Conservation (phyloP, 2,888 invertebrate species). For the Chrysomela aeneicollis region DNA sequence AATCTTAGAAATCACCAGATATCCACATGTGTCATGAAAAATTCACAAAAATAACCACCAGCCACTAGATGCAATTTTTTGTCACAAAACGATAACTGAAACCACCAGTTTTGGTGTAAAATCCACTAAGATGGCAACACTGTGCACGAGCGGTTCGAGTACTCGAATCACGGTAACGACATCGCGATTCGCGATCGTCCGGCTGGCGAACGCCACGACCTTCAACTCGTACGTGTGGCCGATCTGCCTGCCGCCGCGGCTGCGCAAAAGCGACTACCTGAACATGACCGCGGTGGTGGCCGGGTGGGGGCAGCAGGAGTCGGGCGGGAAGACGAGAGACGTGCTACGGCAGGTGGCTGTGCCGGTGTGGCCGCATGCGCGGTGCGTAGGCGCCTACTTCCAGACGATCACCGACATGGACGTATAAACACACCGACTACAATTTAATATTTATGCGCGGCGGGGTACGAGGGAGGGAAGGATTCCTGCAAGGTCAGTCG, state of each 20-base stretch:
- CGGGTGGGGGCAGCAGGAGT: constrained; percentile 82
- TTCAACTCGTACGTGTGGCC: constrained; percentile 86
- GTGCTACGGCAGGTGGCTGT: constrained; percentile 80
- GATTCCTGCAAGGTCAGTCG: constrained; percentile 84
- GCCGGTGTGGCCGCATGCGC: constrained; percentile 78
- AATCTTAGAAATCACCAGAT: no score
- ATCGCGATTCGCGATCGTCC: constrained; percentile 80
- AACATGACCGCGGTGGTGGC: constrained; percentile 73
- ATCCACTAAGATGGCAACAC: no score
- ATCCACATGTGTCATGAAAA: no score
- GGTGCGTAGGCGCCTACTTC: constrained; percentile 70
- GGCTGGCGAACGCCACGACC: constrained; percentile 69
- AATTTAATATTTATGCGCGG: constrained; percentile 80
- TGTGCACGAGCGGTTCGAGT: constrained; percentile 74
- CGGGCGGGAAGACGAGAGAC: constrained; percentile 68
- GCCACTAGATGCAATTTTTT: no score
- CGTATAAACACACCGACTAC: no score
- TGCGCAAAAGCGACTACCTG: constrained; percentile 67
- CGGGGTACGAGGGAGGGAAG: constrained; percentile 76
- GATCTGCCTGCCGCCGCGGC: constrained; percentile 84
- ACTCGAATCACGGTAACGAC: constrained; percentile 76
- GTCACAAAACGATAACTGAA: no score
- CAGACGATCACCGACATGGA: constrained; percentile 73
- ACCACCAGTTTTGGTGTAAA: no score
- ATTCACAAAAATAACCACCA: no score